These are phyloP conservation scores for Sakesphorus luctuosus DNA, from an alignment of 2,113 vertebrate genomes.

Conservation along the genomic window DNA sequence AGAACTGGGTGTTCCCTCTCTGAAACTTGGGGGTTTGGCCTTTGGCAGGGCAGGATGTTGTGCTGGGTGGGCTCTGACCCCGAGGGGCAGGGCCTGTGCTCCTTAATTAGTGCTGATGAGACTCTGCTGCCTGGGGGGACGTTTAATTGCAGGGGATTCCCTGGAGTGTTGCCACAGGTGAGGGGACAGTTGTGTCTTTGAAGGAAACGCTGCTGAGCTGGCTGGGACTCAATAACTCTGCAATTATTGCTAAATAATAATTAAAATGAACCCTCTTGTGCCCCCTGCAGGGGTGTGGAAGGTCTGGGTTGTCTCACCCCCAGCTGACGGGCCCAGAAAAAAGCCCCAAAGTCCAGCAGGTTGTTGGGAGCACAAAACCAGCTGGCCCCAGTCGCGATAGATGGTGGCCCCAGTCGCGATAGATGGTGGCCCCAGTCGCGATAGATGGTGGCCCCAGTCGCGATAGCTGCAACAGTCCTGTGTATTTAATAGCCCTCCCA, in stretches of 20 bases:
- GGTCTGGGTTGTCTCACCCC: not conserved
- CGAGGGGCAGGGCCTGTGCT: not conserved
- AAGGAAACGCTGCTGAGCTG: not conserved
- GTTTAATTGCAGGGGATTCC: not conserved
- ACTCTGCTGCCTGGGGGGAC: not conserved
- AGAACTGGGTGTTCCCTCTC: not conserved
- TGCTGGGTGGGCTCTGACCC: not conserved
- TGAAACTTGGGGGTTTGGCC: not conserved
- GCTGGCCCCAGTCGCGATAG: not conserved
- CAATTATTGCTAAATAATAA: not conserved
- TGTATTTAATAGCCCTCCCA: not conserved
- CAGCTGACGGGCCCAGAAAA: not conserved
- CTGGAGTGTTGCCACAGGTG: not conserved
- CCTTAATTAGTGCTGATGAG: not conserved
- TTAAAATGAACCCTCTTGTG: rapidly evolving
- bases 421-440: not conserved
- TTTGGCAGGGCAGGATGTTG: not conserved
- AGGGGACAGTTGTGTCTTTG: not conserved
- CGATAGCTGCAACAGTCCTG: not conserved
- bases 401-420: not conserved
- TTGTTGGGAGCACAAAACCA: not conserved
- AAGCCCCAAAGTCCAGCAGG: constrained; percentile 18
- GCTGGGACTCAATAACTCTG: not conserved
- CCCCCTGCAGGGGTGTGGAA: not conserved
- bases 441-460: not conserved